A percentile compares a stretch with the other conserved stretches of the same genome.
Conservation (phyloP, 2,888 invertebrate genomes). For the Heliconius ismenius region DNA sequence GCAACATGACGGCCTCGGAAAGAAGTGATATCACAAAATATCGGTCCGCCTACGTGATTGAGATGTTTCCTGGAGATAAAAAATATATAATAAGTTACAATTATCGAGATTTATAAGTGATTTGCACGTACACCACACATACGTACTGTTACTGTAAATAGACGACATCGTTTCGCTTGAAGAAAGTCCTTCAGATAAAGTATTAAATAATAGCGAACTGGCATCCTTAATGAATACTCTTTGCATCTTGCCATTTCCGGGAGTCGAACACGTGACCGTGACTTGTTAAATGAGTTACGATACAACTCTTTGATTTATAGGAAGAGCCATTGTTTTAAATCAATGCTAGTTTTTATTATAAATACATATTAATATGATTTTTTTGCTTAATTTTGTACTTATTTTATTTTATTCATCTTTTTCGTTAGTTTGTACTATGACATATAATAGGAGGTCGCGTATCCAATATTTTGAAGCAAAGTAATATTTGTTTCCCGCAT, state of each 20-base stretch:
- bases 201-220: slow-evolving; percentile 28
- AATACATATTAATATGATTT: not conserved
- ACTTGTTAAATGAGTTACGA: not conserved
- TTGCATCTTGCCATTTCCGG: slow-evolving; percentile 38
- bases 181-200: slow-evolving; percentile 28
- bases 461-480: not conserved
- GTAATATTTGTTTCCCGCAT: not conserved
- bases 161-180: slow-evolving; percentile 23
- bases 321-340: slow-evolving; percentile 8
- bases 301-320: not conserved
- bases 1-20: too few species aligned
- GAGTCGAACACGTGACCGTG: slow-evolving; percentile 37
- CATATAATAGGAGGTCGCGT: not conserved
- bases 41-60: too few species aligned
- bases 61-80: not conserved
- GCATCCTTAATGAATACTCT: slow-evolving; percentile 24
- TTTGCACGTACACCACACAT: not conserved
- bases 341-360: not conserved
- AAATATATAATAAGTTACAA: not conserved
- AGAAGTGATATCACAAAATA: too few species aligned
- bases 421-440: not conserved
- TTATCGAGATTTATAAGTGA: not conserved
- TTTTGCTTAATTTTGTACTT: not conserved
- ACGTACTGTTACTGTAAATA: not conserved
- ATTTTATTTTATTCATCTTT: not conserved